These are phyloP conservation scores for Xiphorhynchus erythropygius DNA, from an alignment of 2,797 vertebrate genomes.

Conservation along the genomic window DNA sequence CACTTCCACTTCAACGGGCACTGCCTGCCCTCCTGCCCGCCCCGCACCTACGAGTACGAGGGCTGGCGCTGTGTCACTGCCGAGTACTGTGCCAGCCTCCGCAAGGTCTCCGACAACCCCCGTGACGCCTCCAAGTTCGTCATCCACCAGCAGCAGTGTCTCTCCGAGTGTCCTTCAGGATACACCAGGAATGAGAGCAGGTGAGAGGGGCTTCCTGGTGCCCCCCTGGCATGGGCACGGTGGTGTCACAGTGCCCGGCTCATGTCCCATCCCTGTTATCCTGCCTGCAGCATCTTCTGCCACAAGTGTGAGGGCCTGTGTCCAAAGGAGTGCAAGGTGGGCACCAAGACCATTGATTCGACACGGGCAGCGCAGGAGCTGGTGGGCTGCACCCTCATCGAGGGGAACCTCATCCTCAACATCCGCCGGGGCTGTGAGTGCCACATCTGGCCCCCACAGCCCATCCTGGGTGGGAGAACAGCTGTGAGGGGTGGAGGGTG, in stretches of 20 bases:
- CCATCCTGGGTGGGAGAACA: rapidly evolving
- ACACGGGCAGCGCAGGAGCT: constrained; percentile 73
- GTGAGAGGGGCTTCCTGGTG: not conserved
- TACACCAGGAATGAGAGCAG: constrained; percentile 78
- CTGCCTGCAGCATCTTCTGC: constrained; percentile 76
- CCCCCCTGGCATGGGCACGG: rapidly evolving
- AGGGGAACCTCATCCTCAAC: constrained; percentile 82
- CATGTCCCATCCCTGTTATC: rapidly evolving
- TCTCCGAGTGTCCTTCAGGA: constrained; percentile 79
- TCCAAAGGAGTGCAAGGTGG: constrained; percentile 82
- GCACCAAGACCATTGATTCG: constrained; percentile 82
- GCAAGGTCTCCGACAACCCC: constrained; percentile 69
- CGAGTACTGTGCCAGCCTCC: constrained; percentile 76
- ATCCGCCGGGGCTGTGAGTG: constrained; percentile 82
- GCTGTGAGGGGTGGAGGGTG: rapidly evolving
- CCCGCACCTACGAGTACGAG: constrained; percentile 78
- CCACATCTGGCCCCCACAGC: rapidly evolving
- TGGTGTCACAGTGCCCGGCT: rapidly evolving
- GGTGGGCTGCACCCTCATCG: constrained; percentile 78
- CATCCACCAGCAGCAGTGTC: constrained; percentile 75
- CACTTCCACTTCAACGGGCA: constrained; percentile 77
- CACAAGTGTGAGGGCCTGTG: constrained; percentile 80
- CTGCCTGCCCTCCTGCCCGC: constrained; percentile 76
- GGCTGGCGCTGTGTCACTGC: constrained; percentile 80
- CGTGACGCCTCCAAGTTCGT: constrained; percentile 74